Base-by-base conservation (phyloP, 1,140 invertebrate genomes). In the Dermatophagoides farinae region DNA sequence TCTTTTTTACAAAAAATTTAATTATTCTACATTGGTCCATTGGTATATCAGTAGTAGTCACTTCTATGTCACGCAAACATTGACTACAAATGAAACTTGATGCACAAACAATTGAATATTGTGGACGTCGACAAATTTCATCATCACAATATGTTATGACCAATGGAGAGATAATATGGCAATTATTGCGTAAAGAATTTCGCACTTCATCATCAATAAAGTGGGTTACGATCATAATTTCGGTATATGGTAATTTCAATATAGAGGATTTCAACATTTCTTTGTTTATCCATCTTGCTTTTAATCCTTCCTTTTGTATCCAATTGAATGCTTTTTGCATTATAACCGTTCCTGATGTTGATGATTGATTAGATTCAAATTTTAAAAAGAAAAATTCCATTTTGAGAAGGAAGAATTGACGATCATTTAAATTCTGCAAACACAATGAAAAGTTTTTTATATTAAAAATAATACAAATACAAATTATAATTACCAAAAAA, bases 111-210 rank as follows among this genome's bases (percentile, higher is more conserved):
- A 60, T 51, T 25, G 58, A 2, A 6, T 37, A 8, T 6, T n/a
- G 52, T 16, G 37, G 57, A 12, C 11, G 5, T 20, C 11, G 1
- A 60, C 22, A 20, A 9, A 18, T 14, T 25, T 57, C 44, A 6
- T 10, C 5, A 38, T 61, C 31, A 55, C 60, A 54, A 38, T 61
- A 55, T 16, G 16, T 57, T 16, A 61, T 25, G 1, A 46, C 49
- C 12, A 37, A 57, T 18, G 60, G 60, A 16, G 5, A 5, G 16
- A 57, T 40, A 18, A 61, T 55, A n/a, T 53, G 49, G 25, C 5
- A 16, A 2, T 38, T 38, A 25, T 31, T 6, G 6, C 5, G 1
- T 1, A 55, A 22, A 39, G 1, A 55, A 2, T 55, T 25, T 5
- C 1, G 5, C 1, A 39, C 12, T 55, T 55, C 12, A 18, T 31